Percentiles rank a stretch among this genome's conserved stretches.
Evolutionary conservation across 2,797 vertebrate species (phyloP).

Genomic region (Aulostomus chinensis): DNA sequence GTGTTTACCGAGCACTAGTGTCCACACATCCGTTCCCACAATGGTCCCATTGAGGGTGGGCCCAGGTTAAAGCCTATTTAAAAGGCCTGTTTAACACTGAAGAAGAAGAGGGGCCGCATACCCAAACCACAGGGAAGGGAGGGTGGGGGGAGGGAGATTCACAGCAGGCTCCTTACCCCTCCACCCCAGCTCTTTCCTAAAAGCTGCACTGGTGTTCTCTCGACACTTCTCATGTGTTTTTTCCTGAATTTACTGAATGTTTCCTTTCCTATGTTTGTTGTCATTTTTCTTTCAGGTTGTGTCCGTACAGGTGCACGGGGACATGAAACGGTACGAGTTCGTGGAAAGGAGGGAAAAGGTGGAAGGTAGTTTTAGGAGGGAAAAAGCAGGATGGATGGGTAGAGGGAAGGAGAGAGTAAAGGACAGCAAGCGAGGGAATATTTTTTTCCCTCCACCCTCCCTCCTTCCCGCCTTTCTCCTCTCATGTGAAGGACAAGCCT

Average conservation of each 20-base stretch:
- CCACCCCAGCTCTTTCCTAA: conserved; percentile 48
- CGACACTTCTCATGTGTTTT: conserved; percentile 57
- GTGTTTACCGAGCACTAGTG: conserved; percentile 80
- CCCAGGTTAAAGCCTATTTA: conserved; percentile 82
- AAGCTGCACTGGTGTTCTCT: conserved; percentile 53
- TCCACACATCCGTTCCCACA: conserved; percentile 84
- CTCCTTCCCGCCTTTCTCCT: conserved; percentile 72
- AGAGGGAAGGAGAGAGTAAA: conserved; percentile 56
- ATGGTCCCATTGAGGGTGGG: conserved; percentile 80
- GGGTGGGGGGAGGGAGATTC: conserved; percentile 34
- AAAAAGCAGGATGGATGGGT: conserved; percentile 59
- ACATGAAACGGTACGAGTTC: conserved; percentile 42
- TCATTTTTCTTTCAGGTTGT: conserved; percentile 9
- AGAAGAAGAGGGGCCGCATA: conserved; percentile 73
- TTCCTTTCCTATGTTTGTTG: conserved; percentile 30
- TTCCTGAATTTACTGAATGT: conserved; percentile 14
- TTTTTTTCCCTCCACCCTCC: conserved; percentile 38
- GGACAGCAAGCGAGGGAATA: conserved; percentile 55
- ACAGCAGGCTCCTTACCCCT: conserved; percentile 58
- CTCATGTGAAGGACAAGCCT: conserved; percentile 81
- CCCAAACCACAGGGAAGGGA: conserved; percentile 65
- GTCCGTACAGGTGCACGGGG: conserved; percentile 31
- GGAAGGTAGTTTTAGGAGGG: conserved; percentile 22
- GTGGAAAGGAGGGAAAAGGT: conserved; percentile 35
- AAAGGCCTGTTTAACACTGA: conserved; percentile 81